Evolutionary conservation across 2,113 vertebrate genomes (phyloP), one percentile per base, ranked within the genome.

Genomic region (Sinocyclocheilus anophthalmus): DNA sequence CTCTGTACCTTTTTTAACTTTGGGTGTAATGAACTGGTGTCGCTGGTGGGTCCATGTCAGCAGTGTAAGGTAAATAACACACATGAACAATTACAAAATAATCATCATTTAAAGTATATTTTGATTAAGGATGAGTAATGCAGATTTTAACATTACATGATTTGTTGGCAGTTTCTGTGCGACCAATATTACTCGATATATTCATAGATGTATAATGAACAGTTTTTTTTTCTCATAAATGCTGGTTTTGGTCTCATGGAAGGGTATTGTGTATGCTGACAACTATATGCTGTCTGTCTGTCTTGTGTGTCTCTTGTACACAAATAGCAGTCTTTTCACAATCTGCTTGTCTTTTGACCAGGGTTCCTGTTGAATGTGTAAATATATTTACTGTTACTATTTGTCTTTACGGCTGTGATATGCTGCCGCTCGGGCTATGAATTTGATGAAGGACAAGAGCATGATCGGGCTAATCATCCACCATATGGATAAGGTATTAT

Each of bases 361-460:
- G 75, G 69, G 30, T 26, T 89, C 85, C 50, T 90, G 72, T 69
- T 86, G 59, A 82, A 70, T 88, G 87, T 91, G 85, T 89, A 76
- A 89, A 73, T 88, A 88, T 92, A 85, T 85, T 78, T 84, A 88
- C 90, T 89, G 77, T 81, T 67, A 78, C 61, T 45, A 10, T 65
- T 63, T 53, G 73, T 76, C 14, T 53, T 78, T 67, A 69, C 0
- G 24, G 5, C 81, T 73, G 24, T 82, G 14, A 48, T 26, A 1
- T 67, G 39, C 67, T 69, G 22, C 5, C 26, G 20, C 57, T 45
- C 5, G 61, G 80, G 61, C 24, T 82, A 39, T 42, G 9, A 72
- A 57, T 53, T 30, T 20, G 50, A 67, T 83, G 50, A 84, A 73
- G 69, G 22, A 59, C 30, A 8, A 42, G 69, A 73, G 50, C 30